A percentile compares a stretch with the other conserved stretches of the same genome.
Evolutionary conservation across 2,797 vertebrate species (phyloP).

Genomic region (Notolabrus celidotus): DNA sequence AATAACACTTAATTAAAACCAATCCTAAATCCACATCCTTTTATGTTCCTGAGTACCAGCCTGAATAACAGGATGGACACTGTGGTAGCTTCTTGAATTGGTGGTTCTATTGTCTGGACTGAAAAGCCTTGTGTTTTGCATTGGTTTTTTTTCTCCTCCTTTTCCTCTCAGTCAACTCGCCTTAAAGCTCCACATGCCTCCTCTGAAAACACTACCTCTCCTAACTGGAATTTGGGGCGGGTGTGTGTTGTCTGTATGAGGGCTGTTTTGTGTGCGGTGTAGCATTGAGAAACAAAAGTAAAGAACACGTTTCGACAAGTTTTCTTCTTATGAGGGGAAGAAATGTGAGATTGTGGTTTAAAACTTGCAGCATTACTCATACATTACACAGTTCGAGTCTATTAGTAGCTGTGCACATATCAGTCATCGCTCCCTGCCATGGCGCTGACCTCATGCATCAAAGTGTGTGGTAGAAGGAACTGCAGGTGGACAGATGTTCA

Average conservation of each 20-base stretch:
- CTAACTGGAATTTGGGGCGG: constrained; percentile 64
- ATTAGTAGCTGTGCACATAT: constrained; percentile 46
- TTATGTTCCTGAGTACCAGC: constrained; percentile 37
- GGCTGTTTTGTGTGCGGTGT: constrained; percentile 43
- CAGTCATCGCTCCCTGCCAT: constrained; percentile 50
- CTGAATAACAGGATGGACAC: constrained; percentile 26
- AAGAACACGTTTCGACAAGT: constrained; percentile 68
- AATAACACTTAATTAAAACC: constrained; percentile 25
- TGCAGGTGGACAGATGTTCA: constrained; percentile 26
- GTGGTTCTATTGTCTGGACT: constrained; percentile 40
- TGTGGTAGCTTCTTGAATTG: constrained; percentile 49
- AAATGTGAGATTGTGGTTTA: constrained; percentile 70
- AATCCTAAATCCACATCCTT: constrained; percentile 33
- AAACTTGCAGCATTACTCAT: constrained; percentile 65
- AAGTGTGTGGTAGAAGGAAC: constrained; percentile 35
- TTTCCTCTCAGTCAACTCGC: constrained; percentile 48
- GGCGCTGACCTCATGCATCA: constrained; percentile 49
- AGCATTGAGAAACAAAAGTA: constrained; percentile 63
- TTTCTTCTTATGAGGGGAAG: constrained; percentile 46
- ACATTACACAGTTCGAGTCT: constrained; percentile 35
- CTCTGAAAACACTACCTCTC: constrained; percentile 65
- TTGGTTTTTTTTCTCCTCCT: constrained; percentile 14
- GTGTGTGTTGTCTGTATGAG: constrained; percentile 40
- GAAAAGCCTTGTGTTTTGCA: constrained; percentile 42
- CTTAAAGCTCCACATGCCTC: constrained; percentile 62